These are phyloP conservation scores for Austrolebias charrua DNA, from an alignment of 2,797 vertebrate genomes.

Conservation along the genomic window DNA sequence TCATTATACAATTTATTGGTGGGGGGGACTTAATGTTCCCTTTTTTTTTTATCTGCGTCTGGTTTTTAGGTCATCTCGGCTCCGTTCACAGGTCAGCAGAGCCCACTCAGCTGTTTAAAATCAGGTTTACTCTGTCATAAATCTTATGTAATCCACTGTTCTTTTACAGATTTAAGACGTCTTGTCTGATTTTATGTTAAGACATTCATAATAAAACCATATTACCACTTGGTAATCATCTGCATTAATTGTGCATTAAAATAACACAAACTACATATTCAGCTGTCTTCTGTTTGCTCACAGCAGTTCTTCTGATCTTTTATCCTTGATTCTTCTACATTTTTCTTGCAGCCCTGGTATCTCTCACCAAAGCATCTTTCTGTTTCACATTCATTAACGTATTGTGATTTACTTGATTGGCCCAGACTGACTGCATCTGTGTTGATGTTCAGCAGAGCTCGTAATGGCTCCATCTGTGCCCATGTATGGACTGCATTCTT, in stretches of 20 bases:
- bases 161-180: slow-evolving; percentile 2
- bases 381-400: slow-evolving; percentile 40
- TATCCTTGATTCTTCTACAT: slow-evolving; percentile 3
- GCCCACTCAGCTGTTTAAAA: slow-evolving; percentile 11
- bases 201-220: neutral
- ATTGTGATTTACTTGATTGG: slow-evolving; percentile 43
- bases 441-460: slow-evolving; percentile 53
- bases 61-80: slow-evolving; percentile 32
- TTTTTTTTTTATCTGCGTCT: slow-evolving; percentile 13
- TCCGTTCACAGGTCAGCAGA: slow-evolving; percentile 25
- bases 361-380: slow-evolving; percentile 31
- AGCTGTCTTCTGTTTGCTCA: slow-evolving; percentile 5
- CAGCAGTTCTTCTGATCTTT: neutral
- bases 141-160: slow-evolving; percentile 30
- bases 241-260: slow-evolving; percentile 1
- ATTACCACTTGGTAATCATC: neutral
- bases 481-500: slow-evolving; percentile 56
- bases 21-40: slow-evolving; percentile 6
- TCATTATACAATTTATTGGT: neutral
- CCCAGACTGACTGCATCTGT: slow-evolving; percentile 35
- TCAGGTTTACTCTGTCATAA: neutral
- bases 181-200: slow-evolving; percentile 6
- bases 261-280: neutral
- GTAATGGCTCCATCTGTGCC: slow-evolving; percentile 38
- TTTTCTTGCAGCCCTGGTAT: slow-evolving; percentile 32